Evolutionary conservation across 2,113 vertebrate genomes (phyloP).

Genomic region (Tiliqua scincoides): DNA sequence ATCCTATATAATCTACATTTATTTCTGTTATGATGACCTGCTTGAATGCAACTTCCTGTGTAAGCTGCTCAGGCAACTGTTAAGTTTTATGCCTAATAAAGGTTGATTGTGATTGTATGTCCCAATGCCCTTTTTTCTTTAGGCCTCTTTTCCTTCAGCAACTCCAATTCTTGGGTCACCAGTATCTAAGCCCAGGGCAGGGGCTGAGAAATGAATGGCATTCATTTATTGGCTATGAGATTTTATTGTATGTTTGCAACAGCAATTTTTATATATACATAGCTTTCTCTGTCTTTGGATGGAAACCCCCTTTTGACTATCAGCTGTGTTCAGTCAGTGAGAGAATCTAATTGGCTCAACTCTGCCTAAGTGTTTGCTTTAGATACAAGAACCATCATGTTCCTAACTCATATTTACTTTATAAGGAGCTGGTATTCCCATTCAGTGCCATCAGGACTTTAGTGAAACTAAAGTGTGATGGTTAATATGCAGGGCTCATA

Average conservation of each 20-base stretch:
- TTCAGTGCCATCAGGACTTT: slow-evolving; percentile 58
- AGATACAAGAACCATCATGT: slow-evolving; percentile 74
- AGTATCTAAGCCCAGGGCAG: background rate
- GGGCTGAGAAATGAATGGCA: background rate
- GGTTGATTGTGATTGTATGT: no score
- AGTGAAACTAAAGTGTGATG: slow-evolving; percentile 37
- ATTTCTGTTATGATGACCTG: no score
- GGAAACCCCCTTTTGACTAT: slow-evolving; percentile 72
- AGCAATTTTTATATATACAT: background rate
- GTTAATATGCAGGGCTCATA: background rate
- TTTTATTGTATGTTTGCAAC: slow-evolving; percentile 1
- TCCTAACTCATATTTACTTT: slow-evolving; percentile 65
- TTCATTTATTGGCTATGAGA: background rate
- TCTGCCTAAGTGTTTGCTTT: slow-evolving; percentile 64
- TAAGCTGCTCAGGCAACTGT: no score
- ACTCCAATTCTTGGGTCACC: background rate
- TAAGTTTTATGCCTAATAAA: no score
- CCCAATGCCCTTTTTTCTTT: no score
- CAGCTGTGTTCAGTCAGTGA: slow-evolving; percentile 70
- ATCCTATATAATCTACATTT: no score
- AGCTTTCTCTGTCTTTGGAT: slow-evolving; percentile 60
- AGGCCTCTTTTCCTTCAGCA: background rate
- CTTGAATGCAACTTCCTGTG: no score
- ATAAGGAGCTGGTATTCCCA: slow-evolving; percentile 55
- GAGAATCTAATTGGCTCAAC: slow-evolving; percentile 66